A percentile compares a stretch with the other conserved stretches of the same genome.
These are phyloP conservation scores for Theocolax elegans DNA, from an alignment of 1,140 invertebrate species.

Conservation along the genomic window DNA sequence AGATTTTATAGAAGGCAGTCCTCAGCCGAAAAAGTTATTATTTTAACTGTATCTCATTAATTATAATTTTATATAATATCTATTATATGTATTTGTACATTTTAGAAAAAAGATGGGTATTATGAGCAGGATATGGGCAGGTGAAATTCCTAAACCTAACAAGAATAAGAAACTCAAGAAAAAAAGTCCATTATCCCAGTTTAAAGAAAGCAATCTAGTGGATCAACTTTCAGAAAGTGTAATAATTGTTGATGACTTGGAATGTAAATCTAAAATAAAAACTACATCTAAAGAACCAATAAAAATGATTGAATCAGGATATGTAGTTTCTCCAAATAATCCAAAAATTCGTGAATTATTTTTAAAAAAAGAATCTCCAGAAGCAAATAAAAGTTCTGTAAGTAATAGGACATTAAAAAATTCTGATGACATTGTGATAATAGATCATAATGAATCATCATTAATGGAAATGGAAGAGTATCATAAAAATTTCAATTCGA, in stretches of 20 bases:
- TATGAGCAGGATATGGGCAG: not conserved
- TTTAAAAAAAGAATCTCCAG: not conserved
- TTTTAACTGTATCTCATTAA: not conserved
- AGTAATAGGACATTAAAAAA: not conserved
- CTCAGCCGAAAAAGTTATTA: not conserved
- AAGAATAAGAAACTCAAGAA: constrained; percentile 8
- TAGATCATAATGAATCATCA: constrained; percentile 3
- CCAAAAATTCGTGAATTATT: not conserved
- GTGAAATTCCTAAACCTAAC: not conserved
- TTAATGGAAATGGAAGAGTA: not conserved
- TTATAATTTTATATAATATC: not conserved
- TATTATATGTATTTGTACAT: not conserved
- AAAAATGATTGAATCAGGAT: too few species aligned
- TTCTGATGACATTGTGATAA: constrained; percentile 22
- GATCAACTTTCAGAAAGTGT: constrained; percentile 6
- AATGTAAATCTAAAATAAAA: not conserved
- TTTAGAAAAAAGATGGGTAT: constrained; percentile 10
- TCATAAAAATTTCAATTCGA: not conserved
- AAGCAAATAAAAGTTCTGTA: not conserved
- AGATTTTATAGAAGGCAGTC: not conserved
- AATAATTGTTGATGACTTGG: constrained; percentile 24
- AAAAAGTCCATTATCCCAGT: constrained; percentile 13
- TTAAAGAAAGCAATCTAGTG: not conserved
- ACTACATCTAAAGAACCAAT: too few species aligned
- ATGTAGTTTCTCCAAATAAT: too few species aligned